phyloP scores from a whole-genome alignment of 2,113 vertebrate genomes.

The Megaptera novaeangliae region DNA sequence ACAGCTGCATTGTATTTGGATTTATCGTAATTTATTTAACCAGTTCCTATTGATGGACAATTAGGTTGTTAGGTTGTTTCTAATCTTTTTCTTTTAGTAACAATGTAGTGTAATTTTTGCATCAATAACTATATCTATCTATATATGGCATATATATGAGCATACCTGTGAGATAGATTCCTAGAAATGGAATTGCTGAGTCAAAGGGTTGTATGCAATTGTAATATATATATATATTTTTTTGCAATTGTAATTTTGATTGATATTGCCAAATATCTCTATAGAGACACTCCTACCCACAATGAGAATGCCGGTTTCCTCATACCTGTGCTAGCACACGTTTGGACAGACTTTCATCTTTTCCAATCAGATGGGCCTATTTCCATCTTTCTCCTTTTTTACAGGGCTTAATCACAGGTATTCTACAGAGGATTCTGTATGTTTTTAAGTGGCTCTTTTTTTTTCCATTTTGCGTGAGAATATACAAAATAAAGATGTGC shows the following conservation, averaged over 20 bases:
- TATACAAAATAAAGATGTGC: neutral
- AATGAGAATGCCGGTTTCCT: neutral
- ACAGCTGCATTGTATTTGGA: neutral
- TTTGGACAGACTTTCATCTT: slow-evolving; percentile 39
- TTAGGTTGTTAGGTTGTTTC: neutral
- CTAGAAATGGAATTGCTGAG: slow-evolving; percentile 33
- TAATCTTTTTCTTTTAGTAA: neutral
- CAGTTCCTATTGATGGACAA: neutral
- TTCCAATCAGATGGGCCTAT: slow-evolving; percentile 43
- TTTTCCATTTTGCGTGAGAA: neutral
- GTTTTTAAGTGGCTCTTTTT: slow-evolving; percentile 28
- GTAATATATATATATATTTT: neutral
- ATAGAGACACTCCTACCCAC: neutral
- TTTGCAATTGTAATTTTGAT: slow-evolving; percentile 13
- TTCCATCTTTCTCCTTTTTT: slow-evolving; percentile 24
- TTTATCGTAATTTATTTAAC: slow-evolving; percentile 26
- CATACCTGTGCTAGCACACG: neutral
- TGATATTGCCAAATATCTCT: neutral
- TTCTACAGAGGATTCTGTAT: neutral
- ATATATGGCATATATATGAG: neutral
- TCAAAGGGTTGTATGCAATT: neutral
- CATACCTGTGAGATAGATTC: slow-evolving; percentile 20
- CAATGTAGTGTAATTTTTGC: neutral
- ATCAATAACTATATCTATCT: neutral
- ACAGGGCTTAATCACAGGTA: neutral